A percentile compares a stretch with the other conserved stretches of the same genome.
Evolutionary conservation across 2,888 invertebrate species (phyloP).

Genomic region (Dynastes maya): DNA sequence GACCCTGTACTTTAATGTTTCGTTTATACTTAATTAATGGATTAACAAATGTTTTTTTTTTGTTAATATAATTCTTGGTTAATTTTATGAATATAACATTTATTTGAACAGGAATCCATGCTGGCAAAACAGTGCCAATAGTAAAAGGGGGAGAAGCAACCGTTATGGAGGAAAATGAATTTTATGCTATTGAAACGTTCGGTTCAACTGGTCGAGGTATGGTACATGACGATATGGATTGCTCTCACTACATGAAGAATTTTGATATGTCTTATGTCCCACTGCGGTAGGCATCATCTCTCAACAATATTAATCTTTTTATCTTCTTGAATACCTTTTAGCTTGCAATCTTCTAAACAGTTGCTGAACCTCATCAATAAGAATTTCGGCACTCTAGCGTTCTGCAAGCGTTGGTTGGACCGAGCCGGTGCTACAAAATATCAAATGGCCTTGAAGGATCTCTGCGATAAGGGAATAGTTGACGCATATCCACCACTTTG

Average conservation of each 20-base stretch:
- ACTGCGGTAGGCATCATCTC: conserved; percentile 75
- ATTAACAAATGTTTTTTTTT: no score
- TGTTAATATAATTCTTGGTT: no score
- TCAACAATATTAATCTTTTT: no score
- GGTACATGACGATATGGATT: conserved; percentile 99
- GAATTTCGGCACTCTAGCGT: conserved; percentile 97
- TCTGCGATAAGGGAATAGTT: conserved; percentile 98
- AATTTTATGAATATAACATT: no score
- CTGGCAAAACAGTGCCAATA: conserved; percentile 99
- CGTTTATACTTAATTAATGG: no score
- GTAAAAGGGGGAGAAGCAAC: conserved; percentile 99
- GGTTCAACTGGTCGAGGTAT: conserved; percentile 96
- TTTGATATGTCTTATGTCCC: conserved; percentile 95
- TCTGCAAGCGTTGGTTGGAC: conserved; percentile 99
- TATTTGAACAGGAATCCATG: conserved; percentile 80
- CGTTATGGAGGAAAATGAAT: conserved; percentile 99
- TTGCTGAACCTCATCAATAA: conserved; percentile 94
- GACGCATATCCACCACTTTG: conserved; percentile 98
- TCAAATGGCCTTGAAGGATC: conserved; percentile 97
- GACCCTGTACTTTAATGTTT: no score
- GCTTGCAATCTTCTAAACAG: conserved; percentile 93
- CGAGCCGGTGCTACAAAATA: conserved; percentile 97
- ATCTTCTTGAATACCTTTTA: conserved; percentile 62
- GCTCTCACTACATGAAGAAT: conserved; percentile 99
- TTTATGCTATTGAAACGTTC: conserved; percentile 99